Base-by-base conservation (phyloP, 2,113 vertebrate genomes). In the Ranitomeya imitator region DNA sequence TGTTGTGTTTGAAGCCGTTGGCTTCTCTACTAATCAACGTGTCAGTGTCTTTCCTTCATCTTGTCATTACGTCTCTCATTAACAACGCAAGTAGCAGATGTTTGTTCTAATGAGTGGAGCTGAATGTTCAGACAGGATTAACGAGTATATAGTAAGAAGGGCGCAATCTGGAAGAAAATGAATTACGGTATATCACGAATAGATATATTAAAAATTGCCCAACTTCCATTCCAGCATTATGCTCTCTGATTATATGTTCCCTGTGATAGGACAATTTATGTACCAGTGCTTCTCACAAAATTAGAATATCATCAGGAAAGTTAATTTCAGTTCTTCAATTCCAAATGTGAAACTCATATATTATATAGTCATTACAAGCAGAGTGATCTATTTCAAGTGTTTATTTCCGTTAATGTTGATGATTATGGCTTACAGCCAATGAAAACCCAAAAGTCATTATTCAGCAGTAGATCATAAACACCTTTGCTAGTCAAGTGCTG, bases 21-120 rank as follows among this genome's bases (percentile, higher is more conserved):
- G 82, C 86, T 93, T 91, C 90, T 81, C 61, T 90, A 45, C 78
- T 91, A 90, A 93, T 89, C 83, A 90, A 57, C 90, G 84, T 92
- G 92, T 92, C 93, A 92, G 90, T 71, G 90, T 89, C 89, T 92
- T 90, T 13, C 92, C 88, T 93, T 67, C 65, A 74, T 91, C 91
- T 90, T 90, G 91, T 92, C 91, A 59, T 91, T 89, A 88, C 57
- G 31, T 90, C 89, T 91, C 90, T 94, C 90, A 90, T 94, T 94
- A 94, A 92, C 93, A 73, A 89, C 88, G 83, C 90, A 93, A 91
- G 91, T 91, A 93, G 91, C 91, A 94, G 93, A 92, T 94, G 93
- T 93, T 94, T 93, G 83, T 91, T 92, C 90, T 93, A 92, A 92
- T 93, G 92, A 94, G 90, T 82, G 67, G 87, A 93, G 90, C 90